These are phyloP conservation scores for Philotrypesis tridentata DNA, from an alignment of 1,140 invertebrate genomes.

Conservation along the genomic window DNA sequence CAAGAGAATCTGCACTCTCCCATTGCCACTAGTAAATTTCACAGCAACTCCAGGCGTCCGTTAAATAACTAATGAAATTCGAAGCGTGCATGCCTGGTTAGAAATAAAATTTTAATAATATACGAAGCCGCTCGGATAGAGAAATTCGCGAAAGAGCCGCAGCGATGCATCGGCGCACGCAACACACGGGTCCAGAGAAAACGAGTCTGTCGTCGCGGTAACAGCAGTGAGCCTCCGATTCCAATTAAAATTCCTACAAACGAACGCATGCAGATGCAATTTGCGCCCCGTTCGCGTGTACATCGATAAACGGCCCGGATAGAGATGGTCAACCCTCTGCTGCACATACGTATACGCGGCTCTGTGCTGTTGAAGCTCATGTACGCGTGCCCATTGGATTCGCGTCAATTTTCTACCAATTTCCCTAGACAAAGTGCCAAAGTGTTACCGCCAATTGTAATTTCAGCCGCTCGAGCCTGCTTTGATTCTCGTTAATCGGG, in stretches of 20 bases:
- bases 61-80: background rate
- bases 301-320: background rate
- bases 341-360: background rate
- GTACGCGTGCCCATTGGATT: background rate
- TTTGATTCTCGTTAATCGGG: background rate
- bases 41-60: too few species aligned
- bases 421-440: conserved; percentile 2
- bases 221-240: conserved; percentile 15
- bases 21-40: background rate
- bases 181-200: background rate
- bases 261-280: conserved; percentile 24
- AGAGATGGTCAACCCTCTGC: background rate
- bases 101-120: background rate
- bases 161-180: too few species aligned
- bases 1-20: too few species aligned
- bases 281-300: conserved; percentile 2
- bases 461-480: background rate
- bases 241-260: conserved; percentile 40
- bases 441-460: background rate
- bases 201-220: background rate
- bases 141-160: too few species aligned
- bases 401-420: conserved; percentile 23
- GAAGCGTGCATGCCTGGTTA: too few species aligned
- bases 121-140: background rate
- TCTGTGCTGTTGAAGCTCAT: background rate